Percentiles rank a stretch among this genome's conserved stretches.
Conservation (phyloP, 2,113 vertebrate genomes). For the Leucopsar rothschildi region DNA sequence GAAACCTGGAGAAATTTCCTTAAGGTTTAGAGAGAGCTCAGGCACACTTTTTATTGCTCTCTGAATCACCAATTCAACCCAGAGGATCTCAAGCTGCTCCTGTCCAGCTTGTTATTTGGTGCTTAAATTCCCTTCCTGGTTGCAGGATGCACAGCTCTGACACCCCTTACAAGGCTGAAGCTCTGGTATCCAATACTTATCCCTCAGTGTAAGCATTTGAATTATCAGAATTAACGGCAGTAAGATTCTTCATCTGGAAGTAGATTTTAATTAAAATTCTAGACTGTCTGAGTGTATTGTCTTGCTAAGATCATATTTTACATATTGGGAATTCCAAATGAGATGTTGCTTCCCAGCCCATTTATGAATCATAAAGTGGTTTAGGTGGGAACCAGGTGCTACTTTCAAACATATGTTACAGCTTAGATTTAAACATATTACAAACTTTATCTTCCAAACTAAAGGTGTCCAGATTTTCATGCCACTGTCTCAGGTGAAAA, state of each 20-base stretch:
- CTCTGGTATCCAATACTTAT: neutral
- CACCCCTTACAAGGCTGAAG: neutral
- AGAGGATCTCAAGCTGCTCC: neutral
- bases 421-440: neutral
- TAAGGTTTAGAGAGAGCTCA: neutral
- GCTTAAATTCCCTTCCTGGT: neutral
- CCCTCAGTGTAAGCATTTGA: neutral
- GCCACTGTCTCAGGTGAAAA: neutral
- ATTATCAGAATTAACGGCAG: neutral
- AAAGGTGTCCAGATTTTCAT: neutral
- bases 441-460: neutral
- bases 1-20: neutral
- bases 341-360: constrained; percentile 4
- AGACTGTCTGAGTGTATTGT: neutral
- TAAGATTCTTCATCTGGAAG: neutral
- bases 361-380: constrained; percentile 26
- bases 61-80: neutral
- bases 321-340: constrained; percentile 20
- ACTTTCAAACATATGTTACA: neutral
- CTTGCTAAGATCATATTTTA: neutral
- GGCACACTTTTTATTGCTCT: neutral
- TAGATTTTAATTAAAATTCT: constrained; percentile 27
- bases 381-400: constrained; percentile 5
- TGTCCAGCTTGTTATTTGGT: neutral
- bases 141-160: neutral